These are phyloP conservation scores for Xenops minutus DNA, from an alignment of 2,797 vertebrate species.

Conservation along the genomic window DNA sequence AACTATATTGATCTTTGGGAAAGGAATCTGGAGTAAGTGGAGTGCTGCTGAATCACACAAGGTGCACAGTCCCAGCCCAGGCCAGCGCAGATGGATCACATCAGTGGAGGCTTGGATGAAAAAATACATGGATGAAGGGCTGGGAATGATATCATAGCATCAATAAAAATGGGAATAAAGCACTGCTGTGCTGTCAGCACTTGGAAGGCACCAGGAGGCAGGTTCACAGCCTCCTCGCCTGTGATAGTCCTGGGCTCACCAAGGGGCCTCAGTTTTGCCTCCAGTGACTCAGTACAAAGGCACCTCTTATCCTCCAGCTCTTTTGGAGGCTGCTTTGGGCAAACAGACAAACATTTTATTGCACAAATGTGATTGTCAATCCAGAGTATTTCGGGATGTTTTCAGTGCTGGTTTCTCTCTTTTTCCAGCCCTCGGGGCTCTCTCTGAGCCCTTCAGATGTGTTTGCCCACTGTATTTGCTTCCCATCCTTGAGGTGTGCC, in stretches of 20 bases:
- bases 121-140: background rate
- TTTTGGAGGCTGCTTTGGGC: background rate
- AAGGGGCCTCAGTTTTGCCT: background rate
- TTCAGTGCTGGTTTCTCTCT: background rate
- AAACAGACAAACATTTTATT: background rate
- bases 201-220: background rate
- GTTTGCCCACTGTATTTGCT: background rate
- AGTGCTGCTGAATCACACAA: background rate
- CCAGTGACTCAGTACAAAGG: background rate
- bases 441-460: background rate
- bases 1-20: background rate
- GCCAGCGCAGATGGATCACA: background rate
- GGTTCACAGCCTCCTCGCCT: background rate
- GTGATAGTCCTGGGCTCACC: background rate
- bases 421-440: background rate
- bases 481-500: background rate
- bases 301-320: background rate
- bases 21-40: background rate
- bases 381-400: background rate
- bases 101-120: background rate
- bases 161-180: background rate
- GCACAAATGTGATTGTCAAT: background rate
- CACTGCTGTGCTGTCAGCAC: background rate
- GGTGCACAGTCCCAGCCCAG: background rate
- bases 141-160: background rate